Percentiles rank a stretch among this genome's conserved stretches.
Conservation (phyloP, 2,113 vertebrate species). For the Phycodurus eques region DNA sequence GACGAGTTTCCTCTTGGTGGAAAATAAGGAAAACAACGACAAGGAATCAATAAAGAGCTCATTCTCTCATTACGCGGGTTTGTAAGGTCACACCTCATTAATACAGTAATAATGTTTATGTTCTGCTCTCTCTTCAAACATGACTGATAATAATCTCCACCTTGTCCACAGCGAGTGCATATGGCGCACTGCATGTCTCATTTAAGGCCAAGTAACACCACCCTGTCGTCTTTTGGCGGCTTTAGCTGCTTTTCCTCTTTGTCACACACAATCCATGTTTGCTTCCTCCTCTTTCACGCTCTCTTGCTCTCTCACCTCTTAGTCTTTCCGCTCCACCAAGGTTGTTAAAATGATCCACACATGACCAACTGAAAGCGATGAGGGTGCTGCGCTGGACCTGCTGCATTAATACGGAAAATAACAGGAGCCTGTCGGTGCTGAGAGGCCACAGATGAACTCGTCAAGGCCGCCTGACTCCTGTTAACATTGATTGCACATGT, state of each 20-base stretch:
- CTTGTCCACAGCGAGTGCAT: slow-evolving; percentile 19
- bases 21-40: neutral
- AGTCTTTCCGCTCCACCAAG: slow-evolving; percentile 31
- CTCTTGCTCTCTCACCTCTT: neutral
- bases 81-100: slow-evolving; percentile 58
- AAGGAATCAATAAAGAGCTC: neutral
- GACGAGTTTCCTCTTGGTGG: neutral
- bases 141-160: slow-evolving; percentile 59
- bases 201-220: slow-evolving; percentile 15
- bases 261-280: slow-evolving; percentile 2
- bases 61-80: slow-evolving; percentile 38
- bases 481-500: slow-evolving; percentile 3
- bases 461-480: slow-evolving; percentile 7
- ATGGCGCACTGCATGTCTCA: slow-evolving; percentile 34
- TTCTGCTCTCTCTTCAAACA: slow-evolving; percentile 34
- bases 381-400: neutral
- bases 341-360: slow-evolving; percentile 28
- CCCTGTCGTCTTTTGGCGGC: neutral
- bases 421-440: slow-evolving; percentile 4
- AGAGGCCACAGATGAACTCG: slow-evolving; percentile 19
- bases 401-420: slow-evolving; percentile 37
- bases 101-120: slow-evolving; percentile 49
- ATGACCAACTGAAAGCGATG: slow-evolving; percentile 31
- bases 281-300: neutral
- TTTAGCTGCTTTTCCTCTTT: neutral